These are phyloP conservation scores for Odontesthes bonariensis DNA, from an alignment of 2,113 vertebrate genomes.

Conservation along the genomic window DNA sequence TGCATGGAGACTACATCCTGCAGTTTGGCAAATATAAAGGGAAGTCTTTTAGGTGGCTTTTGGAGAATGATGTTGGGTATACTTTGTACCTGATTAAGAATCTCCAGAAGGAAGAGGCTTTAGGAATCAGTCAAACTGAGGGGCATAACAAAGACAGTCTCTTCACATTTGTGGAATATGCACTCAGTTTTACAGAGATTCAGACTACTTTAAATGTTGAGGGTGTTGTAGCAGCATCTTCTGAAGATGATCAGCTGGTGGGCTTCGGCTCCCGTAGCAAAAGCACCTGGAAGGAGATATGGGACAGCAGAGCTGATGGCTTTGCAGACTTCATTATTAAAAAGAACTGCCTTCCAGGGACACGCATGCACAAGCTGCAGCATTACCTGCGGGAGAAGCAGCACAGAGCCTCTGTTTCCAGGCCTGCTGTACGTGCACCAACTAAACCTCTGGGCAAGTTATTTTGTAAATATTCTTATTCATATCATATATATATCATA, in stretches of 20 bases:
- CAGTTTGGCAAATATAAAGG: neutral
- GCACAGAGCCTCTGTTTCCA: neutral
- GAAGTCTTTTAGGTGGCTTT: no score
- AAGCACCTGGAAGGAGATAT: constrained; percentile 8
- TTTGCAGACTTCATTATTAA: constrained; percentile 1
- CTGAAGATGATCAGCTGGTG: neutral
- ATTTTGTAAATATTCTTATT: neutral
- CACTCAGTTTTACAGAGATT: neutral
- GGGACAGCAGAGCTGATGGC: neutral
- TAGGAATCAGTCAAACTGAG: neutral
- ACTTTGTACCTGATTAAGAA: neutral
- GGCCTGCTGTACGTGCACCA: neutral
- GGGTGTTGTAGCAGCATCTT: neutral
- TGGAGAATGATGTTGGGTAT: neutral
- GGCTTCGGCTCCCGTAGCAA: neutral
- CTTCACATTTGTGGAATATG: neutral
- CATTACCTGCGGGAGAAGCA: neutral
- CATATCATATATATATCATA: neutral
- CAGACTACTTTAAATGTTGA: neutral
- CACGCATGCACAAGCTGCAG: neutral
- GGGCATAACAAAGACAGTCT: neutral
- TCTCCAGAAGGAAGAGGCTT: neutral
- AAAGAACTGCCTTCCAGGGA: neutral
- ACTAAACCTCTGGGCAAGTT: neutral
- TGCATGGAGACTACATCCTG: neutral